These are phyloP conservation scores for Cyphomyrus discorhynchus DNA, from an alignment of 2,113 vertebrate genomes.

Conservation along the genomic window DNA sequence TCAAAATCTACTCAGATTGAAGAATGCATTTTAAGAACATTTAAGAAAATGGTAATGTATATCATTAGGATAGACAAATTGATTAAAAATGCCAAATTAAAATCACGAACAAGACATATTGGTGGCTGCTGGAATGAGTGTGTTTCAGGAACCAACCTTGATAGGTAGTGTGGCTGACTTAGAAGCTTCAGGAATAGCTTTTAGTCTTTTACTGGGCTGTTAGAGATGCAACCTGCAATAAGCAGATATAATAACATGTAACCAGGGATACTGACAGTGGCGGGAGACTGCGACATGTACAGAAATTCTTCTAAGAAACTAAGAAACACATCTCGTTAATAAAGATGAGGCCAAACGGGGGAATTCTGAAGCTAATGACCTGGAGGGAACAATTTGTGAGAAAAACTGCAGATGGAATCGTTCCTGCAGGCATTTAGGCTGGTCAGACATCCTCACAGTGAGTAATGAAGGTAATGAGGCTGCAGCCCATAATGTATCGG, in stretches of 20 bases:
- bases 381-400: not conserved
- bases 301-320: not conserved
- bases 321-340: not conserved
- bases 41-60: not conserved
- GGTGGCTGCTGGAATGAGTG: not conserved
- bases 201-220: not conserved
- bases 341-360: not conserved
- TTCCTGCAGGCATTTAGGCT: constrained; percentile 8
- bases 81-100: not conserved
- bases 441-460: not conserved
- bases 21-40: not conserved
- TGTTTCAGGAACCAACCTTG: not conserved
- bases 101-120: not conserved
- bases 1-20: not conserved
- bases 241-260: not conserved
- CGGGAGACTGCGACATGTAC: not conserved
- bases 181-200: not conserved
- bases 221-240: not conserved
- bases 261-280: not conserved
- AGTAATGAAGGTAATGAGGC: constrained; percentile 1
- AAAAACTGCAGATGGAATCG: not conserved
- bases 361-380: not conserved
- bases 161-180: not conserved
- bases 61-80: not conserved
- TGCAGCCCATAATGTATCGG: not conserved